Base-by-base conservation (phyloP, 2,797 vertebrate species). In the Serranus cabrilla region DNA sequence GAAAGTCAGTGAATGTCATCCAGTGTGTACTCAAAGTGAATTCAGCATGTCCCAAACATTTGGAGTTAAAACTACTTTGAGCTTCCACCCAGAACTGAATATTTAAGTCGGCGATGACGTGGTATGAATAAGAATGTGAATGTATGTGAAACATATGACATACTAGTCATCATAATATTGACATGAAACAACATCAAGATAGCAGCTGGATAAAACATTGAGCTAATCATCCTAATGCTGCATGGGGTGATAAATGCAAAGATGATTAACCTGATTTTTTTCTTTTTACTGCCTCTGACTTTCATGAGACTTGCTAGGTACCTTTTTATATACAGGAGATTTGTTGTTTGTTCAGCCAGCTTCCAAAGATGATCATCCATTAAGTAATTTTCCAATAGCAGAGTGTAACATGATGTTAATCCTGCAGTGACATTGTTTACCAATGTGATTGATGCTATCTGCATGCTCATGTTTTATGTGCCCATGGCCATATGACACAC, bases 241-340 rank as follows among this genome's bases (percentile, higher is more conserved):
- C 77, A 66, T 72, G 72, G n/a, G 43, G 82, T 49, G 84, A 81
- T 83, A 87, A 91, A 90, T 72, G 58, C 66, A 78, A 81, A 76
- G 63, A 74, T 73, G 62, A 88, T 89, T 86, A 78, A 60, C 54
- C 34, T 25, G 52, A 42, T 66, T 51, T 56, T 20, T 31, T 39
- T 46, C 4, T 40, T 54, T 21, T 68, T 16, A 17, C 42, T 64
- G 49, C 14, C 18, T n/a, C 49, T 60, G 40, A 70, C 62, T 68
- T 76, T 20, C 6, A 2, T 70, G 62, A 67, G 51, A 69, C 25
- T 57, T 42, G 25, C 25, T 71, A 14, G 58, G n/a, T n/a, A 49
- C 17, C 9, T 64, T 47, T 54, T 58, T 62, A 27, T 79, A 54
- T 65, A 73, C 52, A 76, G n/a, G 17, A 49, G 11, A 70, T 65